Conservation (phyloP, 2,888 invertebrate species). For the Diadegma fenestrale region DNA sequence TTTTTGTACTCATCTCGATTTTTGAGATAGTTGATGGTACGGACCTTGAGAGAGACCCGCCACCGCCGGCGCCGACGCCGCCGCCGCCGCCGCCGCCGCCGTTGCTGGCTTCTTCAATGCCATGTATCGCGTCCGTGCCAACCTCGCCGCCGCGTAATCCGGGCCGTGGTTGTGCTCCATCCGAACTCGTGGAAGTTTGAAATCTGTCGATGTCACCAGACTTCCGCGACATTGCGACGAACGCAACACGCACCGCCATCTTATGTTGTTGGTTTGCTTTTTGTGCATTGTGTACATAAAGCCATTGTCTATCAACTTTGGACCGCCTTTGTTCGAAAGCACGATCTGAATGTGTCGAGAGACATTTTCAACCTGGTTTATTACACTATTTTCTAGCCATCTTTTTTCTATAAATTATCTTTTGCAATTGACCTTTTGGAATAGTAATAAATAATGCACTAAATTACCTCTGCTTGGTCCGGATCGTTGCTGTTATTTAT, state of each 20-base stretch:
- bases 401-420: too few relatives aligned
- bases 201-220: conserved; percentile 83
- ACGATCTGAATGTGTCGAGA: conserved; percentile 78
- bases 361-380: background rate
- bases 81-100: background rate
- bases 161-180: conserved; percentile 85
- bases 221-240: conserved; percentile 84
- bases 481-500: conserved; percentile 5
- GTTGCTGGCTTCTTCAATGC: conserved; percentile 75
- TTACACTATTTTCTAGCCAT: too few relatives aligned
- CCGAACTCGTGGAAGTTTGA: conserved; percentile 81
- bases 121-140: conserved; percentile 81
- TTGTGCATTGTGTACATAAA: conserved; percentile 86
- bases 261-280: conserved; percentile 83
- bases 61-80: conserved; percentile 11
- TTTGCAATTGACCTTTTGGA: too few relatives aligned
- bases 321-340: conserved; percentile 85
- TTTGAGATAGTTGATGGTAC: too few relatives aligned
- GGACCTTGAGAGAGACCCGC: conserved; percentile 66
- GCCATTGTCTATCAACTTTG: conserved; percentile 85
- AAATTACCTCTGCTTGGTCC: conserved; percentile 52
- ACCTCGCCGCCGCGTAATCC: conserved; percentile 83
- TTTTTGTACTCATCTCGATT: background rate
- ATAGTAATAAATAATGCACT: background rate
- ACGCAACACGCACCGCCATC: conserved; percentile 85